A percentile compares a stretch with the other conserved stretches of the same genome.
phyloP scores from a whole-genome alignment of 2,797 vertebrate species.

The Molossus alvarezi region DNA sequence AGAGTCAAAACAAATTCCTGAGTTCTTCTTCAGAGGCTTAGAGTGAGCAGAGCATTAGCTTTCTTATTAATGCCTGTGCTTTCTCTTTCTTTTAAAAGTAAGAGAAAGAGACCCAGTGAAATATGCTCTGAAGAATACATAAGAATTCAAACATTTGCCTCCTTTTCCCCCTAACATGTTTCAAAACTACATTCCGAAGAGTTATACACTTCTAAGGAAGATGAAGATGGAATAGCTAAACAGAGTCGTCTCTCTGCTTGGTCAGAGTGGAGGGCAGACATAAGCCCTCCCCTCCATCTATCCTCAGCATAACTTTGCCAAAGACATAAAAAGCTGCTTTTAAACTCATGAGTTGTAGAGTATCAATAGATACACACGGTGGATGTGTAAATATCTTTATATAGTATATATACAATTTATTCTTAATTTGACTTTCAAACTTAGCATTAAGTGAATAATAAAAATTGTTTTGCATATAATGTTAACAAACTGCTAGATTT shows the following conservation, averaged over 20 bases:
- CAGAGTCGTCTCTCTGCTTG: not conserved
- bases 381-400: slow-evolving; percentile 9
- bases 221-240: not conserved
- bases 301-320: not conserved
- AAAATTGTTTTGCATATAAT: slow-evolving; percentile 42
- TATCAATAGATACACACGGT: not conserved
- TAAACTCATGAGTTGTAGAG: not conserved
- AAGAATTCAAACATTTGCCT: slow-evolving; percentile 31
- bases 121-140: not conserved
- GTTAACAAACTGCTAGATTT: not conserved
- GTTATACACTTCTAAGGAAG: not conserved
- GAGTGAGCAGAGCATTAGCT: not conserved
- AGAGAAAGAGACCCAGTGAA: not conserved
- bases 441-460: slow-evolving; percentile 27
- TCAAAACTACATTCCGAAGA: not conserved
- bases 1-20: not conserved
- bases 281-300: not conserved
- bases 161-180: not conserved
- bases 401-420: not conserved
- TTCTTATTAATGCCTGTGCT: not conserved
- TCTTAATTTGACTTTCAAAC: slow-evolving; percentile 1
- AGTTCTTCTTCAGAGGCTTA: not conserved
- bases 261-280: not conserved
- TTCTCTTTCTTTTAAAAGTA: not conserved
- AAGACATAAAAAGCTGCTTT: not conserved